Conservation (phyloP, 2,113 vertebrate species). For the Vanacampus margaritifer region DNA sequence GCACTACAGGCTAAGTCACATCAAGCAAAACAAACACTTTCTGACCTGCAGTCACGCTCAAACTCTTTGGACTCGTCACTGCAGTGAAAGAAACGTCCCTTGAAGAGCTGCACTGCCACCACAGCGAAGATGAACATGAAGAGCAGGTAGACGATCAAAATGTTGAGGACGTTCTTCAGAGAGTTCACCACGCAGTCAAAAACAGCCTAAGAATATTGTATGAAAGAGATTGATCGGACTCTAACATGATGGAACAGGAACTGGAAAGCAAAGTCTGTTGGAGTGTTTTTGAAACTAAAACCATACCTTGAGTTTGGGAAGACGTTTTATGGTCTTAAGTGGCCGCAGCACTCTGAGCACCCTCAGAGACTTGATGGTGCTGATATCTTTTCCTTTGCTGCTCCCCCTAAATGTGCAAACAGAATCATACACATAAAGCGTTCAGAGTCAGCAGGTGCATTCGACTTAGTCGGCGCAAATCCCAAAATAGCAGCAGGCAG, state of each 20-base stretch:
- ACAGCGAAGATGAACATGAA: conserved; percentile 99
- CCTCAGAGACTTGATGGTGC: conserved; percentile 94
- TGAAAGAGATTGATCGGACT: background rate
- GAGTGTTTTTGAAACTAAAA: background rate
- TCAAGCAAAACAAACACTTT: background rate
- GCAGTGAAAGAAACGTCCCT: conserved; percentile 95
- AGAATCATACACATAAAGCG: conserved; percentile 18
- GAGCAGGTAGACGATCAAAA: conserved; percentile 95
- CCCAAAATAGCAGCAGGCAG: conserved; percentile 52
- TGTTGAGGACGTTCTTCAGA: conserved; percentile 94
- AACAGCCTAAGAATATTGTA: conserved; percentile 76
- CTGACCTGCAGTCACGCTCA: conserved; percentile 80
- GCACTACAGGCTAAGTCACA: background rate
- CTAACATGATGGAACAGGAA: background rate
- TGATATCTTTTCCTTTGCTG: conserved; percentile 93
- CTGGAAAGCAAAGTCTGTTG: background rate
- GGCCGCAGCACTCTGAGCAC: conserved; percentile 91
- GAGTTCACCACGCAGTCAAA: conserved; percentile 97
- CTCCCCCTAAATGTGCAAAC: conserved; percentile 74
- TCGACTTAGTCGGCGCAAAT: conserved; percentile 23
- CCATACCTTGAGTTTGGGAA: conserved; percentile 91
- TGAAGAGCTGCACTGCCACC: conserved; percentile 95
- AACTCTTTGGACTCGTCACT: conserved; percentile 95
- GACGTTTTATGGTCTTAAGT: conserved; percentile 93
- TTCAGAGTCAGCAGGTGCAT: conserved; percentile 29